These are phyloP conservation scores for Muscicapa striata DNA, from an alignment of 2,797 vertebrate species.

Conservation along the genomic window DNA sequence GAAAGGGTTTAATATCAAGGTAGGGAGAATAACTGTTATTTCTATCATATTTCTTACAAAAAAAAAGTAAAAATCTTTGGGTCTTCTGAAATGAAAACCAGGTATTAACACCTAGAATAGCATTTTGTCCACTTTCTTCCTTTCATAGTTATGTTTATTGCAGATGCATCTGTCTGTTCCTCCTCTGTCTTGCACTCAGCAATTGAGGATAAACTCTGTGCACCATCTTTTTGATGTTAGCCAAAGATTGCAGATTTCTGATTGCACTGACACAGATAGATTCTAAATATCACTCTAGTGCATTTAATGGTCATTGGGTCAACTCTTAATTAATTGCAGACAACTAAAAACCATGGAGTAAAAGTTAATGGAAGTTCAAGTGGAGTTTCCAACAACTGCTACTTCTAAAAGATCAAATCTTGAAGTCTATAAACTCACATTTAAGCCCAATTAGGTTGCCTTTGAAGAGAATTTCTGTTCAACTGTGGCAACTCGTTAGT, in stretches of 20 bases:
- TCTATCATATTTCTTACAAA: not conserved
- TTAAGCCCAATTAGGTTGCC: not conserved
- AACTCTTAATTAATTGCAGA: not conserved
- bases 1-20: not conserved
- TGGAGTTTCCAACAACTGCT: not conserved
- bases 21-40: not conserved
- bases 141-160: not conserved
- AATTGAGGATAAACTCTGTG: not conserved
- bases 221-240: not conserved
- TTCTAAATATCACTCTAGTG: not conserved
- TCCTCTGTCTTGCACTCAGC: not conserved
- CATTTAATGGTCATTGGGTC: not conserved
- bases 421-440: not conserved
- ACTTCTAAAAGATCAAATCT: not conserved
- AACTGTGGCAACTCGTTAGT: not conserved
- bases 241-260: not conserved
- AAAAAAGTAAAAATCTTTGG: not conserved
- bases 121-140: not conserved
- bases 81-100: not conserved
- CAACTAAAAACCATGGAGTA: not conserved
- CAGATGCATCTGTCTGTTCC: not conserved
- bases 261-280: not conserved
- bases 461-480: not conserved
- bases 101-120: not conserved
- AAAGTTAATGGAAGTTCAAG: not conserved